A percentile compares a stretch with the other conserved stretches of the same genome.
These are phyloP conservation scores for Campylomormyrus tamandua DNA, from an alignment of 2,113 vertebrate species.

Conservation along the genomic window DNA sequence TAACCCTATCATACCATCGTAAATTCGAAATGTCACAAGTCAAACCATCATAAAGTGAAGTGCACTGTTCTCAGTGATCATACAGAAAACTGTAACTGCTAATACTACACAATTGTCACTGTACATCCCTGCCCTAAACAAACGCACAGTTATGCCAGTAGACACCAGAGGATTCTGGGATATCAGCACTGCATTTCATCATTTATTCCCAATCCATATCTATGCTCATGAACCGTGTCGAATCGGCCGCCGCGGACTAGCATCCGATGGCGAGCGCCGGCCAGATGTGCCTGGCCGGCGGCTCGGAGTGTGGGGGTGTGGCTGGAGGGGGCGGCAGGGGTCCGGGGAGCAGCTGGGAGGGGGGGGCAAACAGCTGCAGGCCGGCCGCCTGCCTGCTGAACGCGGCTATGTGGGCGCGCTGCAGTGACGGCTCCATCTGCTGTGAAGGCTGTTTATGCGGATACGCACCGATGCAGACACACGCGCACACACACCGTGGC, in stretches of 20 bases:
- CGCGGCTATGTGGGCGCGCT: neutral
- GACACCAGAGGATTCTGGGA: neutral
- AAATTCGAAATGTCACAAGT: neutral
- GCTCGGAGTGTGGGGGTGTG: neutral
- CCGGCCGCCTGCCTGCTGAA: neutral
- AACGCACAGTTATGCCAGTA: neutral
- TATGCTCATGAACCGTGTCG: neutral
- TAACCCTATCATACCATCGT: neutral
- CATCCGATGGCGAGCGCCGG: neutral
- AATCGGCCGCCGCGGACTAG: neutral
- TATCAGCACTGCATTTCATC: neutral
- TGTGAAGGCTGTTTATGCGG: neutral
- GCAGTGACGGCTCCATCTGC: constrained; percentile 12
- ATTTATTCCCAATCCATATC: neutral
- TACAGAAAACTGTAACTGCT: neutral
- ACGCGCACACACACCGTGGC: neutral
- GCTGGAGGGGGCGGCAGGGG: neutral
- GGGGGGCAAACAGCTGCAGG: neutral
- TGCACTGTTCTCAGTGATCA: neutral
- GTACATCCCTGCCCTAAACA: neutral
- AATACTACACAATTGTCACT: neutral
- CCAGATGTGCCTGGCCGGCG: constrained; percentile 2
- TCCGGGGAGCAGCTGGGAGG: neutral
- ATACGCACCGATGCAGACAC: neutral
- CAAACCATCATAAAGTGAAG: neutral